These are phyloP conservation scores for Cathartes aura DNA, from an alignment of 2,113 vertebrate genomes.

Conservation along the genomic window DNA sequence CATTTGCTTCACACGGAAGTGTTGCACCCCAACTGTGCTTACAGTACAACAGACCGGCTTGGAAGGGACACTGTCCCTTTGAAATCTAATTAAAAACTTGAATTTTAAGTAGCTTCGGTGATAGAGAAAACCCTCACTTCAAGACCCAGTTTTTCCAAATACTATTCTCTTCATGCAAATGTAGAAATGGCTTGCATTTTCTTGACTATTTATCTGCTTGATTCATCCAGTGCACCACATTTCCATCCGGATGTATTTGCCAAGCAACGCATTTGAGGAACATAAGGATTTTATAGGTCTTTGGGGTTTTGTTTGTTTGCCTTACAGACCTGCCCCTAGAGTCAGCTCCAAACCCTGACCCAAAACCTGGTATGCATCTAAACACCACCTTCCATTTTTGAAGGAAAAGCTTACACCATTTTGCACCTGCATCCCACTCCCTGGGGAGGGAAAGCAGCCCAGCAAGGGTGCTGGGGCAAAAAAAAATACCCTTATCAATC, in stretches of 20 bases:
- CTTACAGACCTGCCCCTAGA: background rate
- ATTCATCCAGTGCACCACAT: fast-evolving
- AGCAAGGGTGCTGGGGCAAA: background rate
- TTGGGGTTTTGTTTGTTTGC: background rate
- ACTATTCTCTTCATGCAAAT: background rate
- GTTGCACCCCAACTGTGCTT: background rate
- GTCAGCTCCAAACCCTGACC: background rate
- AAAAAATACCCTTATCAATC: background rate
- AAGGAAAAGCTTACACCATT: background rate
- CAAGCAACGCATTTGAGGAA: background rate
- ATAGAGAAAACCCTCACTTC: background rate
- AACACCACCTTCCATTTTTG: background rate
- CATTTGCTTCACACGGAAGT: background rate
- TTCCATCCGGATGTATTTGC: background rate
- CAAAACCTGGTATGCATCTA: background rate
- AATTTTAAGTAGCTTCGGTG: background rate
- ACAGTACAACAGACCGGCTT: background rate
- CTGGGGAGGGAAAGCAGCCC: background rate
- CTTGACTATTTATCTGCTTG: background rate
- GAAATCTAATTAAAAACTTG: background rate
- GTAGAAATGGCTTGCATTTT: fast-evolving
- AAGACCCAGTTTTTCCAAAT: background rate
- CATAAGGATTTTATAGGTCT: background rate
- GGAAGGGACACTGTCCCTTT: background rate
- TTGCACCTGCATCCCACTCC: background rate